A percentile compares a stretch with the other conserved stretches of the same genome.
Conservation (phyloP, 2,113 vertebrate species). For the Cavia aperea region DNA sequence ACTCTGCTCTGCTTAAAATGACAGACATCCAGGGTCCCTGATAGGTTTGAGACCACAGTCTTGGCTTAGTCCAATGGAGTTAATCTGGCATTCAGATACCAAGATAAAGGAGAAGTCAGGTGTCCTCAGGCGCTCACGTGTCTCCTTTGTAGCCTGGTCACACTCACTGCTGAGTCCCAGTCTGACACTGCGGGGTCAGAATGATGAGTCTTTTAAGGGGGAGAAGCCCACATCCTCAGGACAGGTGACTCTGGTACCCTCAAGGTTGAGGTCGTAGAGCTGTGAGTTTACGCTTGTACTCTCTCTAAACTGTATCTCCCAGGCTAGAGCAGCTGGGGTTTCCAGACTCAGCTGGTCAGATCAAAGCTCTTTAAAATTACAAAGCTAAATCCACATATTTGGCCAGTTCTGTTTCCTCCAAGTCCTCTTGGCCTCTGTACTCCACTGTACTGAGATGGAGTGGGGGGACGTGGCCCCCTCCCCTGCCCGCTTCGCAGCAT, state of each 20-base stretch:
- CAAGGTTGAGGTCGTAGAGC: neutral
- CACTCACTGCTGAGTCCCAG: rapidly evolving
- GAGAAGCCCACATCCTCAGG: neutral
- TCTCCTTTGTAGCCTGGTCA: neutral
- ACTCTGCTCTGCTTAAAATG: neutral
- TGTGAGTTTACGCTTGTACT: neutral
- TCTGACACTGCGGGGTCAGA: neutral
- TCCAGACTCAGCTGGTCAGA: neutral
- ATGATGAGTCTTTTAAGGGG: neutral
- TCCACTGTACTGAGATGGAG: neutral
- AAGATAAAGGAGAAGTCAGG: neutral
- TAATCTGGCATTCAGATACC: neutral
- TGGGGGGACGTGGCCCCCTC: too few relatives aligned
- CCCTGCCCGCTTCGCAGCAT: neutral
- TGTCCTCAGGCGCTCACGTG: neutral
- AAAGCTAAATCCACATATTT: neutral
- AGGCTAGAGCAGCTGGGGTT: neutral
- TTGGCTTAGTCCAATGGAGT: neutral
- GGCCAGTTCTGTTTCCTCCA: neutral
- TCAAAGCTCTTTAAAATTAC: neutral
- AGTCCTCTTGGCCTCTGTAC: neutral
- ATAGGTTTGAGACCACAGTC: neutral
- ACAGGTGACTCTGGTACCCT: neutral
- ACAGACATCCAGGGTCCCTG: neutral
- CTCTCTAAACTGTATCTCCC: neutral